Base-by-base conservation (phyloP, 2,888 invertebrate species). In the Napeogenes sylphis region DNA sequence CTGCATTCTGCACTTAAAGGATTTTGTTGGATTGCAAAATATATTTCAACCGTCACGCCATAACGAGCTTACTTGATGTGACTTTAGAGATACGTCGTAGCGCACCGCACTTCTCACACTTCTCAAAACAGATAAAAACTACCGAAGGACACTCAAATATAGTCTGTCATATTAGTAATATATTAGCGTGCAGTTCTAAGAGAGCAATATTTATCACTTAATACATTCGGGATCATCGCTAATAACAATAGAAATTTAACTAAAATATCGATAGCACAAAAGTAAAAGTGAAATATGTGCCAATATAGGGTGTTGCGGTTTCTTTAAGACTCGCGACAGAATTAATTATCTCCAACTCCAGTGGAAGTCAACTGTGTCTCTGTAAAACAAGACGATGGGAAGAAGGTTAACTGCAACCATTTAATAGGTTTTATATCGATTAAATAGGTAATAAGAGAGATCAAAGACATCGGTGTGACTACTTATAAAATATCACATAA, bases 381-480 rank as follows among this genome's bases (percentile, higher is more conserved):
- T 84, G 87, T 87, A 85, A 83, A 83, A 83, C 81, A 82, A 85
- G 84, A 85, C 85, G 79, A 79, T 82, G 82, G 79, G 83, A 83
- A 86, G 83, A 86, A 85, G 82, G 80, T 82, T 83, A 84, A 81
- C 78, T 75, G 79, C 78, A 70, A 69, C 73, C 76, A 30, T 47
- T 21, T 21, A 21, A 21, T 21, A 21, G 21, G 21, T 21, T 21
- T 21, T 21, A 21, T 21, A 21, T 21, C 21, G 21, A 21, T 21
- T 21, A 21, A 21, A 21, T 21, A 21, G 21, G 21, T 21, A 21
- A 21, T 21, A 21, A 21, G 21, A 21, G 21, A 21, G 21, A 21
- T 21, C 21, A 21, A 21, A 21, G 21, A 21, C 21, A 21, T 21
- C 21, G 21, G 21, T 21, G 21, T 21, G 21, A 1, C 21, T 21